Evolutionary conservation across 2,113 vertebrate species (phyloP), one percentile per base, ranked within the genome.

Genomic region (Scophthalmus maximus): DNA sequence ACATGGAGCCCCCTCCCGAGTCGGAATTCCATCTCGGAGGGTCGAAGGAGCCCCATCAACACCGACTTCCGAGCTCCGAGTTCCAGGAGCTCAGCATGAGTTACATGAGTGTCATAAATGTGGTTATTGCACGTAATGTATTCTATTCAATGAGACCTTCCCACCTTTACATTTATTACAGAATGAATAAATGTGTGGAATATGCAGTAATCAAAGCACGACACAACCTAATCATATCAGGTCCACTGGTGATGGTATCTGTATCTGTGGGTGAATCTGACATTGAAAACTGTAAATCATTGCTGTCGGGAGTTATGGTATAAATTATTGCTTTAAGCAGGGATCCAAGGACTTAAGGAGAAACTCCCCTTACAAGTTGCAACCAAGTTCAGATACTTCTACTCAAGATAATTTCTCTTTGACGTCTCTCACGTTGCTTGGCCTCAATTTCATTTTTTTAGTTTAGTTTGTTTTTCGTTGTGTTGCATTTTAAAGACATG

Each of bases 401-500:
- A 32, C 30, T 8, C 23, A 26, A 25, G 20, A 51, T 47, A 15
- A 64, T 63, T 42, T 32, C 32, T 58, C 18, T 66, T 65, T 30
- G 22, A 25, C 18, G 18, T 55, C n/a, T 23, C 3, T 47, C 29
- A 23, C 44, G n/a, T 23, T 26, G 52, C 22, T 18, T 62, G 22
- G 68, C 47, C 5, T 57, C 17, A 30, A 8, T 77, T 50, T 78
- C 9, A 59, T 25, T n/a, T n/a, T n/a, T n/a, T 38, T 25, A 22
- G 76, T 59, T 63, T 5, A 26, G 53, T 49, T 72, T 55, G 29
- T 84, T 70, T 70, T 70, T 15, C 15, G 42, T 25, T 15, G 53
- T n/a, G 3, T 17, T 73, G 27, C 40, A 47, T 40, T 53, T 53
- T 34, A 53, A 47, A 73, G 20, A 59, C 20, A 30, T 55, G 25